These are phyloP conservation scores for Cyprinodon variegatus DNA, from an alignment of 2,113 vertebrate species.

Conservation along the genomic window DNA sequence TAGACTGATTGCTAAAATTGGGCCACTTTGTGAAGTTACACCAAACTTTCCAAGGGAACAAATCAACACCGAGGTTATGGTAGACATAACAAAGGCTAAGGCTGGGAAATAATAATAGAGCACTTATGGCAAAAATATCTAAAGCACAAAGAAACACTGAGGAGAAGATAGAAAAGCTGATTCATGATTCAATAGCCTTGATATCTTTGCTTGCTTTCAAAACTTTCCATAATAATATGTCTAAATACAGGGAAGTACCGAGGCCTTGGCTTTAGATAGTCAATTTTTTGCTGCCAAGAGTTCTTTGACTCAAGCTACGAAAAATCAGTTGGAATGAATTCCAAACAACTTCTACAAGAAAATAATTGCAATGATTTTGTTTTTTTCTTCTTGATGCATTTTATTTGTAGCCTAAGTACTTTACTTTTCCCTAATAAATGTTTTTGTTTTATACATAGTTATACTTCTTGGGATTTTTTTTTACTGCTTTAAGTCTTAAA, in stretches of 20 bases:
- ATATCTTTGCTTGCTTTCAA: slow-evolving; percentile 2
- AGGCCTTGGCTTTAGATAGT: not conserved
- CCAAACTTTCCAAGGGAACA: not conserved
- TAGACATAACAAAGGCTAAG: not conserved
- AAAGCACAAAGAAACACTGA: slow-evolving; percentile 33
- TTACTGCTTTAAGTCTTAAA: too few relatives aligned
- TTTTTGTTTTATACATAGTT: too few relatives aligned
- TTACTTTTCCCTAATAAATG: too few relatives aligned
- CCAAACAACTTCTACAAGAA: too few relatives aligned
- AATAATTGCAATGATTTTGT: too few relatives aligned
- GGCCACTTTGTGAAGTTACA: not conserved
- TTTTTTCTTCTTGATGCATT: too few relatives aligned
- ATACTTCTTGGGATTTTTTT: too few relatives aligned
- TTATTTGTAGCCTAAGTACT: too few relatives aligned
- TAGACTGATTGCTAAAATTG: slow-evolving; percentile 9
- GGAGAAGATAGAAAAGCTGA: slow-evolving; percentile 12
- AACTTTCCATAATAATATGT: slow-evolving; percentile 6
- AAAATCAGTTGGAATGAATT: not conserved
- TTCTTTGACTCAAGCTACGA: not conserved
- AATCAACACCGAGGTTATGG: not conserved
- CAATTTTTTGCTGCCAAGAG: not conserved
- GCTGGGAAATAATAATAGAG: slow-evolving; percentile 18
- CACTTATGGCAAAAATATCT: slow-evolving; percentile 37
- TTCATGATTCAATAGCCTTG: slow-evolving; percentile 2
- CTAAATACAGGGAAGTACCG: slow-evolving; percentile 4